Base-by-base conservation (phyloP, 2,888 invertebrate genomes). In the Morpho deidamia region DNA sequence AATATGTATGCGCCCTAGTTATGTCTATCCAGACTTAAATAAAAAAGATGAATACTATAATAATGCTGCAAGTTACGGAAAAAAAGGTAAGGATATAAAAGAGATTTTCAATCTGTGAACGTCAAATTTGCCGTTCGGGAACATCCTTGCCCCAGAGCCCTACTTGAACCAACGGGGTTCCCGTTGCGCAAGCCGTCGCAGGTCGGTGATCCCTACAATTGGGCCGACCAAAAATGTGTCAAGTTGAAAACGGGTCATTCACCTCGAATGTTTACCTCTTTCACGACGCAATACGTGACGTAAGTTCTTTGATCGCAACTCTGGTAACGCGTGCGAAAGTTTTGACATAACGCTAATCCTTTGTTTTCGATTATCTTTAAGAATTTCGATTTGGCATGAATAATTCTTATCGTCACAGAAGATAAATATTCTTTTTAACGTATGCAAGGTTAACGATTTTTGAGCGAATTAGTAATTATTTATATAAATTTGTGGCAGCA, bases 151-250 rank as follows among this genome's bases (percentile, higher is more conserved):
- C 71, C 71, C 64, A 69, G 67, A 71, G 65, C 72, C 71, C 71
- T 70, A 68, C 67, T 70, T 76, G 75, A 73, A 49, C 42, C 49
- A 72, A 76, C 67, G 70, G 74, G 69, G 75, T 77, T 79, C 81
- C 82, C 77, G 81, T 84, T 85, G 84, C 82, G 84, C 79, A 81
- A 84, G 76, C 70, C 71, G 67, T 66, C 67, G 69, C 74, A 77
- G 84, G 83, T 84, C 85, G 74, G 64, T 71, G 82, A 77, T 82
- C 83, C 80, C 79, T 70, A 78, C 81, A 83, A 86, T 80, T 82
- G 85, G 83, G 81, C 78, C 83, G 74, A 70, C 81, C 80, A 81
- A 83, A 88, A 88, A 87, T 88, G 85, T 89, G 89, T 88, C 89
- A 89, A 89, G 89, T 89, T 87, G 85, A 88, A 84, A 71, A 69